Base-by-base conservation (phyloP, 2,888 invertebrate species). In the Glaucopsyche alexis region DNA sequence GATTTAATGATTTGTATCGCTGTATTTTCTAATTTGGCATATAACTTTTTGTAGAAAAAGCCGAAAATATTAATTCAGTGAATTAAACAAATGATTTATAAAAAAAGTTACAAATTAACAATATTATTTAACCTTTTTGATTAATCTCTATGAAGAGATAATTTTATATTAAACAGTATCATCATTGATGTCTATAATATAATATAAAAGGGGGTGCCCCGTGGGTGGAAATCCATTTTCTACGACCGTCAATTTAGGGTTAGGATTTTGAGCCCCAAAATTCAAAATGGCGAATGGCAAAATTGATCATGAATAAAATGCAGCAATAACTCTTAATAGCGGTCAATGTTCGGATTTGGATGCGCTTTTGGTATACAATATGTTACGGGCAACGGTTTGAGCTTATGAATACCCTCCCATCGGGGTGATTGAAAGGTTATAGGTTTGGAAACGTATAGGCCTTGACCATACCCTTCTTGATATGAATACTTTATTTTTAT, bases 231-330 rank as follows among this genome's bases (percentile, higher is more conserved):
- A 49, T 69, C 29, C 11, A 60, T 29, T 67, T 42, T 65, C 40
- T 66, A 72, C 14, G 50, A 19, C 6, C 72, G 50, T 72, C 66
- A 66, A 65, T 72, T 72, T 65, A 76, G 64, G 79, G 76, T 77
- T 76, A 79, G 79, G 79, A 79, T 75, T 76, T 75, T 77, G 76
- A 79, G 79, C 77, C 79, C 77, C 76, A 79, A 80, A 81, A 75
- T 74, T 71, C 76, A 60, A 60, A 60, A 60, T 60, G 74, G 76
- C 86, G 89, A 89, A 87, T 88, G 82, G 81, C 84, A 87, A 89
- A 91, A 89, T 85, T 87, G 87, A 84, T 87, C 83, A 90, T 90
- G 91, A 91, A 92, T 91, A 91, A 88, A 90, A 91, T 88, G 87
- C 84, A 86, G 86, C 84, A 81, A 90, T 90, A 88, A 87, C 83